phyloP scores from a whole-genome alignment of 2,113 vertebrate species.

The Macrotis lagotis region DNA sequence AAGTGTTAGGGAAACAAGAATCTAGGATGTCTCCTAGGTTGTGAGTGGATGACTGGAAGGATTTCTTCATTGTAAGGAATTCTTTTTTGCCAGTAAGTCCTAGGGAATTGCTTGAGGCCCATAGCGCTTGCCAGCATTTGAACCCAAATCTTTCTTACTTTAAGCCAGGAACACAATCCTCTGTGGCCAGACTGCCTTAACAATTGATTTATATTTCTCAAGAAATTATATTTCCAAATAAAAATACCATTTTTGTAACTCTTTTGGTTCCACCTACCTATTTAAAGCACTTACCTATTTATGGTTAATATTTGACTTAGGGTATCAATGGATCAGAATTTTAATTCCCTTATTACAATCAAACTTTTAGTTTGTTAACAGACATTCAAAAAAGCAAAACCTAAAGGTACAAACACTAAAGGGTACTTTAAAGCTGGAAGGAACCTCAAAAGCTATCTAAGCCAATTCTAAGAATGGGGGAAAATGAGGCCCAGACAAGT shows the following conservation, averaged over 20 bases:
- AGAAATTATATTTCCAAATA: neutral
- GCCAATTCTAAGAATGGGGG: neutral
- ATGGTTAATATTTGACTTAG: neutral
- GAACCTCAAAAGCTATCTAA: neutral
- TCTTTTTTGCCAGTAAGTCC: neutral
- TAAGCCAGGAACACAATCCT: neutral
- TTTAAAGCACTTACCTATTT: neutral
- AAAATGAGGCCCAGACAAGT: neutral
- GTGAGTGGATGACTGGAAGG: neutral
- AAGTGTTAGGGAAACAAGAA: neutral
- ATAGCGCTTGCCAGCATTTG: neutral
- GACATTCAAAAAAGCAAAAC: neutral
- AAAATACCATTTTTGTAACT: slow-evolving; percentile 15
- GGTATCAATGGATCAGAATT: neutral
- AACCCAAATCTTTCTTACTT: neutral
- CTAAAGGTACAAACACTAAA: neutral
- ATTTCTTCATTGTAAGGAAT: neutral
- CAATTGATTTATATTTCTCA: neutral
- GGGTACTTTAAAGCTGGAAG: neutral
- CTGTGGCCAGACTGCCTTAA: neutral
- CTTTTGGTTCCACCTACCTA: neutral
- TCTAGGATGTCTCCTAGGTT: neutral
- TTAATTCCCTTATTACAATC: neutral
- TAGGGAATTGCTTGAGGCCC: neutral
- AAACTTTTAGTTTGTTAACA: neutral